phyloP scores from a whole-genome alignment of 2,113 vertebrate genomes.

The Solea solea region DNA sequence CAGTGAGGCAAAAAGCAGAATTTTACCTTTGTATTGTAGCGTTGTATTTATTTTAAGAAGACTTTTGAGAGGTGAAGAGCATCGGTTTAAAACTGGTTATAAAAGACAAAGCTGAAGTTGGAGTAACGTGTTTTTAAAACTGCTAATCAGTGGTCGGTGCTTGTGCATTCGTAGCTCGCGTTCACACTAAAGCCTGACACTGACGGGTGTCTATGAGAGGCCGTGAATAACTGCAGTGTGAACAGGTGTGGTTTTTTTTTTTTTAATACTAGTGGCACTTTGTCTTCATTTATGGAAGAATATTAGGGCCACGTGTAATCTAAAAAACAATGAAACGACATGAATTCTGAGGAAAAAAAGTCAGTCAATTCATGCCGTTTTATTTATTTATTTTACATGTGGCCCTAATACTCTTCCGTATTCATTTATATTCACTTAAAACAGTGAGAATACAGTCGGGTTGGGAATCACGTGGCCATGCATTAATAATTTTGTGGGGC shows the following conservation, averaged over 20 bases:
- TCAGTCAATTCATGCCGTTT: too few relatives aligned
- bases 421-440: constrained; percentile 7
- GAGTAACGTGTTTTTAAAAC: not conserved
- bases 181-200: not conserved
- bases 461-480: too few relatives aligned
- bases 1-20: not conserved
- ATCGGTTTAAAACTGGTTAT: not conserved
- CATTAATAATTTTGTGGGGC: too few relatives aligned
- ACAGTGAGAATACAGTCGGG: not conserved
- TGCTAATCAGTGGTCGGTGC: not conserved
- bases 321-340: too few relatives aligned
- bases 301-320: too few relatives aligned
- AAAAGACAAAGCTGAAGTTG: not conserved
- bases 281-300: not conserved
- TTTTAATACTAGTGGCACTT: constrained; percentile 9
- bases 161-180: not conserved
- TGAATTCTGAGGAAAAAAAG: too few relatives aligned
- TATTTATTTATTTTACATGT: too few relatives aligned
- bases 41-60: not conserved
- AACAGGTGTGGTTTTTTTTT: not conserved
- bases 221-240: not conserved
- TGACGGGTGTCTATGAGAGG: not conserved
- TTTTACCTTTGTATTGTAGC: not conserved
- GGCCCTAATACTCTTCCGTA: not conserved
- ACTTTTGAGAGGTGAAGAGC: not conserved